phyloP scores from a whole-genome alignment of 2,113 vertebrate genomes.

The Hypanus sabinus region DNA sequence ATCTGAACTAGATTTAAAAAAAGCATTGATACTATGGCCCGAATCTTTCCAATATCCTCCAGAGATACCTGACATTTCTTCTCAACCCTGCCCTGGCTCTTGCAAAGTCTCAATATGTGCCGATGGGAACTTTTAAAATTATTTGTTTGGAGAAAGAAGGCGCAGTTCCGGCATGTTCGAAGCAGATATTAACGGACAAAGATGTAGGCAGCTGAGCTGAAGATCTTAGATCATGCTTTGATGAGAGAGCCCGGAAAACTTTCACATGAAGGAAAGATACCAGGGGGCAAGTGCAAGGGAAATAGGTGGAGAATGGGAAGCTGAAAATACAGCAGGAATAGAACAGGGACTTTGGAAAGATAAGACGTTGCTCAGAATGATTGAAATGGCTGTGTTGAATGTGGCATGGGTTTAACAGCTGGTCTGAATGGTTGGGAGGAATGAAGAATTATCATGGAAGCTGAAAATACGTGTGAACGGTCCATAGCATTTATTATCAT shows the following conservation, averaged over 20 bases:
- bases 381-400: neutral
- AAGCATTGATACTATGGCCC: neutral
- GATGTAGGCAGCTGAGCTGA: neutral
- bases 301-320: neutral
- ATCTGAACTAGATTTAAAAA: too few species aligned
- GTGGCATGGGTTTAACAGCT: too few species aligned
- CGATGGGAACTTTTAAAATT: neutral
- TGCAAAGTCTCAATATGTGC: too few species aligned
- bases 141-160: neutral
- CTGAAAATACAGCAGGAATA: neutral
- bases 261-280: neutral
- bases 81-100: too few species aligned
- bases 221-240: neutral
- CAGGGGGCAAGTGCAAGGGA: neutral
- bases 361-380: neutral
- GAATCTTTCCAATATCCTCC: too few species aligned
- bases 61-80: too few species aligned
- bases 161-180: neutral
- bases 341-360: neutral
- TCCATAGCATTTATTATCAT: neutral
- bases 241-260: neutral
- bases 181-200: neutral
- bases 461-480: neutral
- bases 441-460: neutral
- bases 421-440: neutral